phyloP scores from a whole-genome alignment of 30 jellyfish, hydroid and myxozoan genomes.

The Chrysaora quinquecirrha region DNA sequence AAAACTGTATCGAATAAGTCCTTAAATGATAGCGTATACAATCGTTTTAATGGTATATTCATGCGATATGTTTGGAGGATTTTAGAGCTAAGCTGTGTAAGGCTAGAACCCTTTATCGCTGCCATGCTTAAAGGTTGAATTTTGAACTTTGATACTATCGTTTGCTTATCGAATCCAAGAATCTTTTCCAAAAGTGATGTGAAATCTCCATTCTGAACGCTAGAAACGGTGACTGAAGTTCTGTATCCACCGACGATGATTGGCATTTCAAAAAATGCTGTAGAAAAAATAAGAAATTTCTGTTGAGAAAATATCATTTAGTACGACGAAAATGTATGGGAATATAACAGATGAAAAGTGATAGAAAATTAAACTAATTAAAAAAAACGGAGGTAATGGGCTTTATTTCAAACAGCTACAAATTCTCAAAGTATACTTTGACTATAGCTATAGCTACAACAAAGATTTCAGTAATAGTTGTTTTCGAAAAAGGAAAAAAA shows the following conservation, averaged over 20 bases:
- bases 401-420: too few relatives aligned
- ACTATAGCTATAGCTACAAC: too few relatives aligned
- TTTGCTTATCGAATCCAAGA: slow-evolving; percentile 18
- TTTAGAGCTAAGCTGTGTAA: not conserved
- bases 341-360: too few relatives aligned
- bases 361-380: too few relatives aligned
- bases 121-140: not conserved
- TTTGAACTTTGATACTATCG: slow-evolving; percentile 8
- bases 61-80: not conserved
- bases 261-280: not conserved
- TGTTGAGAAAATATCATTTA: too few relatives aligned
- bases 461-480: too few relatives aligned
- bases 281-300: too few relatives aligned
- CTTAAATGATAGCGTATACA: slow-evolving; percentile 32
- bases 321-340: too few relatives aligned
- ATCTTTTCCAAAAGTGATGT: not conserved
- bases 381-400: too few relatives aligned
- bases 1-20: slow-evolving; percentile 43
- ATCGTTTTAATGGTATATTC: slow-evolving; percentile 8
- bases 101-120: not conserved
- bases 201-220: not conserved
- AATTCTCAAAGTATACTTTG: too few relatives aligned
- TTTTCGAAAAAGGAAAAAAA: too few relatives aligned
- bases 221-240: not conserved
- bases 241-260: not conserved